A percentile compares a stretch with the other conserved stretches of the same genome.
Evolutionary conservation across 2,113 vertebrate species (phyloP).

Genomic region (Chaetura pelagica): DNA sequence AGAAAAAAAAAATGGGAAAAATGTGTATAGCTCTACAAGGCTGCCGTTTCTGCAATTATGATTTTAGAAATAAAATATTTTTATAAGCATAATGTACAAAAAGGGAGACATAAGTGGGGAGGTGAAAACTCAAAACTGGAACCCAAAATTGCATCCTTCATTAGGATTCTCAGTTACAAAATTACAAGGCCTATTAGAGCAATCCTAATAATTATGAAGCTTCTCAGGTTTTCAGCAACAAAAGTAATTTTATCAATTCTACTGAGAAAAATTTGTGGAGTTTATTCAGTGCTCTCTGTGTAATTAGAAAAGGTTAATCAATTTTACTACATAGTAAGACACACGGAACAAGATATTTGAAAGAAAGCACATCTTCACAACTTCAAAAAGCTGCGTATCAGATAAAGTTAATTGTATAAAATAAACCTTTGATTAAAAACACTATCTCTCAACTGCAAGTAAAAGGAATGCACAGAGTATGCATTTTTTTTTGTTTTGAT

Average conservation of each 20-base stretch:
- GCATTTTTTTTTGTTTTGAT: background rate
- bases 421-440: background rate
- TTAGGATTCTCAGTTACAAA: background rate
- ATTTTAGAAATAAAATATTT: background rate
- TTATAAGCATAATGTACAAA: background rate
- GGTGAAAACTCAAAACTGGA: background rate
- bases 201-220: background rate
- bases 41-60: background rate
- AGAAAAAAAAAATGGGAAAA: background rate
- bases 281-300: background rate
- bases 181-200: background rate
- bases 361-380: background rate
- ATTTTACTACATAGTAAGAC: background rate
- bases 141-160: background rate
- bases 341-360: background rate
- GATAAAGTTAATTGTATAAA: background rate
- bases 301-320: slow-evolving; percentile 19
- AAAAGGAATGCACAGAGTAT: background rate
- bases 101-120: background rate
- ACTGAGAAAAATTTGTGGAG: background rate
- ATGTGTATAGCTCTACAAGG: background rate
- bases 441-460: background rate
- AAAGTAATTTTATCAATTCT: background rate
- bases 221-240: background rate
- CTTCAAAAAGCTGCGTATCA: background rate